Evolutionary conservation across 2,797 vertebrate genomes (phyloP).

Genomic region (Nyctibius grandis): DNA sequence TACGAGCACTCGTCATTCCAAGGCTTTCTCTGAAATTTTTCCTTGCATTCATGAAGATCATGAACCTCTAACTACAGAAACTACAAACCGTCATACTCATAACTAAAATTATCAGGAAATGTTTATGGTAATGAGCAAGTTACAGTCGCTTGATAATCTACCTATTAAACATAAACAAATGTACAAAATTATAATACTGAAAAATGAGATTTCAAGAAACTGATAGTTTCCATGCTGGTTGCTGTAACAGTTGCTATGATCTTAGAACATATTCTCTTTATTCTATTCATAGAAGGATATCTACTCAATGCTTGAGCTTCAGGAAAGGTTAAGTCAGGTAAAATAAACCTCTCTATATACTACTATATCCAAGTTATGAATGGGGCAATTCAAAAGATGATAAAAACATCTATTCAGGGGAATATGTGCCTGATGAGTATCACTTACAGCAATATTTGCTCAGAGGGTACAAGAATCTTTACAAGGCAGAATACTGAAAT

Average conservation of each 20-base stretch:
- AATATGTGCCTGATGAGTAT: background rate
- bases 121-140: background rate
- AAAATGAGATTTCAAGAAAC: background rate
- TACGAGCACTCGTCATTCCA: no score
- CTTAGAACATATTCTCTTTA: background rate
- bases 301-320: background rate
- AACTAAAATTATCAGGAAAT: background rate
- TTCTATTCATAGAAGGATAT: background rate
- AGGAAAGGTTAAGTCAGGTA: background rate
- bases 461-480: background rate
- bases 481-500: background rate
- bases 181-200: background rate
- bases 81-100: background rate
- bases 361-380: background rate
- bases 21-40: background rate
- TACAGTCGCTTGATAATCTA: background rate
- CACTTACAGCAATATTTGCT: background rate
- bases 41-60: background rate
- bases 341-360: background rate
- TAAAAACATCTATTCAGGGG: background rate
- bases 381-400: background rate
- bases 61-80: background rate
- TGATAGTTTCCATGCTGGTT: background rate
- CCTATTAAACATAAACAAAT: background rate
- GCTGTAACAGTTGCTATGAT: background rate